Conservation (phyloP, 2,888 invertebrate species). For the Nezara viridula region DNA sequence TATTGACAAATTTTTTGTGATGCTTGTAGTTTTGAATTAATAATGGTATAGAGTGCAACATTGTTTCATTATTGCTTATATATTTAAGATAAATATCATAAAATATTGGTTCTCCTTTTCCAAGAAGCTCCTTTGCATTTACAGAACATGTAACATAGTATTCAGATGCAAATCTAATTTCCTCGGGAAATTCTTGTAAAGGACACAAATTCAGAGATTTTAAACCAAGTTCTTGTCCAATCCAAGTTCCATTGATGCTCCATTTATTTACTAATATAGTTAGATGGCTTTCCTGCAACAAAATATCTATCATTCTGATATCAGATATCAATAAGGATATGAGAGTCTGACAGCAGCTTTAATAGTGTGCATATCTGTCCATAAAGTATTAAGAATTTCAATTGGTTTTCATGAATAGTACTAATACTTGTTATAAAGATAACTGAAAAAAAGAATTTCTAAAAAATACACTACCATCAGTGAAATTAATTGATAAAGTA, state of each 20-base stretch:
- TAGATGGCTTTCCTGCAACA: conserved; percentile 62
- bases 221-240: conserved; percentile 69
- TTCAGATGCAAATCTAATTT: conserved; percentile 59
- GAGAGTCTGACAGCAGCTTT: too few species aligned
- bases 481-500: too few species aligned
- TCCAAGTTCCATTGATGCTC: conserved; percentile 69
- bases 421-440: too few species aligned
- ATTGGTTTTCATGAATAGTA: too few species aligned
- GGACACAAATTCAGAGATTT: conserved; percentile 67
- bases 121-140: conserved; percentile 68
- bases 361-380: too few species aligned
- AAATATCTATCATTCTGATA: not conserved
- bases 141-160: conserved; percentile 59
- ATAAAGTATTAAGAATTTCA: too few species aligned
- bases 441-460: too few species aligned
- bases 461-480: too few species aligned
- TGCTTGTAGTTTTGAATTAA: conserved; percentile 71
- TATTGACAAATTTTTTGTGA: conserved; percentile 69
- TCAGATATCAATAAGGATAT: conserved; percentile 23
- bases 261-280: conserved; percentile 62
- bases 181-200: conserved; percentile 64
- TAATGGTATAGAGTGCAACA: conserved; percentile 74
- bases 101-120: conserved; percentile 70
- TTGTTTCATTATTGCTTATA: conserved; percentile 68
- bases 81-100: conserved; percentile 73